Base-by-base conservation (phyloP, 1,140 invertebrate genomes). In the Drosophila micromelanica region DNA sequence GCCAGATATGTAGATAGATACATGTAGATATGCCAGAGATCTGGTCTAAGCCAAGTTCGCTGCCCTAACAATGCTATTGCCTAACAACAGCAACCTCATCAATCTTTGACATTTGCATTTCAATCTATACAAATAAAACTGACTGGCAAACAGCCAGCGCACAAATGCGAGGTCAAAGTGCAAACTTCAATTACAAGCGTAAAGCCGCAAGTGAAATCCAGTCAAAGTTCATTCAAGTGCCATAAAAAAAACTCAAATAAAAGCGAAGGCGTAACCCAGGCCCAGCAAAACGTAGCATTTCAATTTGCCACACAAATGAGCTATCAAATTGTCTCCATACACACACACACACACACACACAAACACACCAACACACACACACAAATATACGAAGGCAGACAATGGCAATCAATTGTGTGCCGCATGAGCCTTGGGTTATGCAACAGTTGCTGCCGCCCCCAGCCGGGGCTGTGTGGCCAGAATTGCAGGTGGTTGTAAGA, bases 61-160 rank as follows among this genome's bases (percentile, higher is more conserved):
- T 63, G 52, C 30, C 52, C 52, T 48, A 37, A n/a, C 51, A 40
- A 38, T 15, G 8, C 17, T 42, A 49, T 60, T n/a, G 11, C 49
- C 52, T 51, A 61, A 23, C 59, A 55, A 40, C 20, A 11, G 17
- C 48, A 35, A n/a, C 6, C 45, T 37, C 32, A 54, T 60, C 48
- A 67, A 61, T 56, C 55, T 54, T 17, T 59, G 63, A 51, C 70
- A 67, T 73, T 73, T 67, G 15, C n/a, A 65, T 48, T 45, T 27
- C 37, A 55, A 20, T 13, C 35, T 51, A 49, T 30, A 23, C 32
- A 55, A 37, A 13, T 5, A 69, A 32, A 23, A 20, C 20, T 23
- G 37, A 37, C 55, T 32, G 8, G 38, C n/a, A 60, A 54, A 20
- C 46, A 12, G 23, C 17, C 8, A 54, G 20, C 42, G 23, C 13